Evolutionary conservation across 1,140 invertebrate species (phyloP).

Genomic region (Stenopsyche tienmushanensis): DNA sequence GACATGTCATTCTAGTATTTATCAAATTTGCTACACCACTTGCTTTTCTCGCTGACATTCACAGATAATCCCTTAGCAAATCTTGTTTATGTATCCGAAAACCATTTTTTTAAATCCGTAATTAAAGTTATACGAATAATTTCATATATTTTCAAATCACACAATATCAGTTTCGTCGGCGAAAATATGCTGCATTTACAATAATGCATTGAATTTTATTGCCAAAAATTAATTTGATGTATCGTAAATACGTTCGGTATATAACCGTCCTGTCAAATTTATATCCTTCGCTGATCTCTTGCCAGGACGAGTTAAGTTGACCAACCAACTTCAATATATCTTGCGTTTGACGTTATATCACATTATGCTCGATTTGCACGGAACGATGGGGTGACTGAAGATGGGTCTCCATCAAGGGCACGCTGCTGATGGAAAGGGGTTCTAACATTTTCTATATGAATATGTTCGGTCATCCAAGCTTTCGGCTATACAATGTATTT

Average conservation of each 20-base stretch:
- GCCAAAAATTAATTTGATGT: not conserved
- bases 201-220: not conserved
- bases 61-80: too few relatives aligned
- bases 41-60: conserved; percentile 31
- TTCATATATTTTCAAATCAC: too few relatives aligned
- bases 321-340: conserved; percentile 10
- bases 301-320: conserved; percentile 5
- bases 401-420: not conserved
- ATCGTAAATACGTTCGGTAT: not conserved
- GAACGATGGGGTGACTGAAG: not conserved
- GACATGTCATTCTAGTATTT: conserved; percentile 40
- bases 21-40: conserved; percentile 40
- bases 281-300: not conserved
- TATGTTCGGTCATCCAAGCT: too few relatives aligned
- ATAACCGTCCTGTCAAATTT: not conserved
- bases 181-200: not conserved
- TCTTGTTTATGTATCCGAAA: too few relatives aligned
- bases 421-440: too few relatives aligned
- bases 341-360: conserved; percentile 38
- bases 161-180: too few relatives aligned
- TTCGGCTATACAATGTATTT: too few relatives aligned
- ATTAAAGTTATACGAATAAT: too few relatives aligned
- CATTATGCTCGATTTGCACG: conserved; percentile 26
- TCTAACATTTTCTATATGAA: too few relatives aligned
- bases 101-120: too few relatives aligned